Conservation (phyloP, 2,888 invertebrate genomes). For the Caenorhabditis wallacei region DNA sequence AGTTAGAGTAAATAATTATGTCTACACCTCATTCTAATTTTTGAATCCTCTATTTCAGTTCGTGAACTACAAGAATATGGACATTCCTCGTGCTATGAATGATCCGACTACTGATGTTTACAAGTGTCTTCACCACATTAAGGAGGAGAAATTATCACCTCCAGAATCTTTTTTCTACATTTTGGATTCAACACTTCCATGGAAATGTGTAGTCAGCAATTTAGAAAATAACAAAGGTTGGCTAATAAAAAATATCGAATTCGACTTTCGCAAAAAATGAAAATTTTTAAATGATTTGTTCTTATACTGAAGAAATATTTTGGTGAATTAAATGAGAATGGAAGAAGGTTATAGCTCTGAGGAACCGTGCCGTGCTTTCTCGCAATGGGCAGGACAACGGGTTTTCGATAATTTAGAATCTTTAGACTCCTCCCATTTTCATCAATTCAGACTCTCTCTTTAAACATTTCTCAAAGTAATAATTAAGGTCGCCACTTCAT, state of each 20-base stretch:
- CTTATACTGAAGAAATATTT: too few relatives aligned
- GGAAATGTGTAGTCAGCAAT: background rate
- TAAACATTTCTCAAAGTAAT: background rate
- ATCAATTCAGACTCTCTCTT: too few relatives aligned
- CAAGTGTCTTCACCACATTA: conserved; percentile 20
- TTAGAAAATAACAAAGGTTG: background rate
- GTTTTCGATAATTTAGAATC: too few relatives aligned
- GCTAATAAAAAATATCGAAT: background rate
- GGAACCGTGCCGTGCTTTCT: too few relatives aligned
- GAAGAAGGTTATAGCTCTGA: too few relatives aligned
- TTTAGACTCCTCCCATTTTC: too few relatives aligned
- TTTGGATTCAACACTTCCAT: background rate
- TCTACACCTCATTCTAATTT: background rate
- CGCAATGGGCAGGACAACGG: too few relatives aligned
- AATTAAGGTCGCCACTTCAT: conserved; percentile 26
- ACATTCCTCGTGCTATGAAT: conserved; percentile 11
- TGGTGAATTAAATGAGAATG: too few relatives aligned
- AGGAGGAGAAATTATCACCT: conserved; percentile 17
- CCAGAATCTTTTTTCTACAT: conserved; percentile 48
- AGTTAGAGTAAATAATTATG: background rate
- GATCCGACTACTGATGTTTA: background rate
- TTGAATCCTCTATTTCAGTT: conserved; percentile 22
- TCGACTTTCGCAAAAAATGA: too few relatives aligned
- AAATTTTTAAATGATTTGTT: too few relatives aligned
- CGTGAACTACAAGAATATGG: conserved; percentile 7